phyloP scores from a whole-genome alignment of 2,888 invertebrate genomes.

The Pristionchus mayeri region DNA sequence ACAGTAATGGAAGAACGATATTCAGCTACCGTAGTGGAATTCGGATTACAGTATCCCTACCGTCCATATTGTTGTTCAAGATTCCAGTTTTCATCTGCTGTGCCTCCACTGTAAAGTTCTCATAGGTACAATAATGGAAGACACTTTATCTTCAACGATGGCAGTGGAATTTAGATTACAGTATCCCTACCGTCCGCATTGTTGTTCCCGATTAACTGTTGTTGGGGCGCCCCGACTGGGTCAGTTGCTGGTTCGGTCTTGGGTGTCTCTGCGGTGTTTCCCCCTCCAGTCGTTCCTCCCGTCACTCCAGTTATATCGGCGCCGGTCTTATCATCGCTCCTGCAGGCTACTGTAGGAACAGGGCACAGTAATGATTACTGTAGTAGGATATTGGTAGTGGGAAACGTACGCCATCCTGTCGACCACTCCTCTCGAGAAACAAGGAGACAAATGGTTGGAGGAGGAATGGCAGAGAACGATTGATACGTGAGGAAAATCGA shows the following conservation, averaged over 20 bases:
- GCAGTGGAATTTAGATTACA: not conserved
- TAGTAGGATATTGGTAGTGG: not conserved
- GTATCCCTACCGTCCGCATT: not conserved
- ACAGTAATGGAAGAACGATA: too few species aligned
- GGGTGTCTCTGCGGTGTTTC: not conserved
- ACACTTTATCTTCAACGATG: too few species aligned
- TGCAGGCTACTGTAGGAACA: not conserved
- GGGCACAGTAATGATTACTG: too few species aligned
- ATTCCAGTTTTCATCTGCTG: not conserved
- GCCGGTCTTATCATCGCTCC: too few species aligned
- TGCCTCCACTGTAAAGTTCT: constrained; percentile 22
- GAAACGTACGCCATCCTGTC: constrained; percentile 18
- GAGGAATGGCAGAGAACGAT: not conserved
- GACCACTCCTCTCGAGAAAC: not conserved
- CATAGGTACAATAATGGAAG: not conserved
- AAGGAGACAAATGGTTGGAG: not conserved
- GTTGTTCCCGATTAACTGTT: not conserved
- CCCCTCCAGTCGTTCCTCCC: not conserved
- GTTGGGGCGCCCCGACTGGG: not conserved
- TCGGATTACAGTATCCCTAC: not conserved
- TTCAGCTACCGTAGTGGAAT: too few species aligned
- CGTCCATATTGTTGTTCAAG: not conserved
- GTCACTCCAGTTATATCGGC: not conserved
- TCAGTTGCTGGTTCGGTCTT: not conserved
- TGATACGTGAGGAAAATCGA: not conserved